Conservation (phyloP, 1,140 invertebrate genomes). For the Diachasma alloeum region DNA sequence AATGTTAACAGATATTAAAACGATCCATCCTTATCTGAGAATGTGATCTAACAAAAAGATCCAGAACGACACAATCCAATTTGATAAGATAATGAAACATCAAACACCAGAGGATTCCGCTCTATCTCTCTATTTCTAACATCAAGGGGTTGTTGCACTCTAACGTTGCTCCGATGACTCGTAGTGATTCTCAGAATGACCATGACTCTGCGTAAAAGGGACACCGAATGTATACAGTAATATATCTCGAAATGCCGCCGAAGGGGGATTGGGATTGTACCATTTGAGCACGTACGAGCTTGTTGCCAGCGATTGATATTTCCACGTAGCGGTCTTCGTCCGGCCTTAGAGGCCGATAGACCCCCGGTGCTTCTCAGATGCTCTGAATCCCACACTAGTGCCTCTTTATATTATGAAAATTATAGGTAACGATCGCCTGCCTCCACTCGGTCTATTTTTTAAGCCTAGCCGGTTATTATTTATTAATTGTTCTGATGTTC, state of each 20-base stretch:
- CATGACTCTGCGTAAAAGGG: conserved; percentile 1
- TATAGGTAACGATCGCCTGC: not conserved
- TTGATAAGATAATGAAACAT: not conserved
- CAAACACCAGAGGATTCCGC: not conserved
- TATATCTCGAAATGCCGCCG: not conserved
- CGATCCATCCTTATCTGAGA: too few species aligned
- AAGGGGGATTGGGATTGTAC: not conserved
- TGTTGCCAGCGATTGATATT: conserved; percentile 3
- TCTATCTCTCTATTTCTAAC: not conserved
- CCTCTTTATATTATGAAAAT: conserved; percentile 1
- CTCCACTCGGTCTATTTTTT: not conserved
- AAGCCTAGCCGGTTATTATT: not conserved
- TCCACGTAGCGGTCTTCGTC: conserved; percentile 15
- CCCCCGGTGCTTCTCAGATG: not conserved
- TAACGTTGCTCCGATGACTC: not conserved
- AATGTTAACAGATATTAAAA: too few species aligned
- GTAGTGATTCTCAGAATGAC: not conserved
- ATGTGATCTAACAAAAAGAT: too few species aligned
- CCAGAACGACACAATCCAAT: not conserved
- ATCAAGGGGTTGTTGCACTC: not conserved
- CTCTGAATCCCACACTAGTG: not conserved
- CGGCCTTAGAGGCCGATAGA: conserved; percentile 4
- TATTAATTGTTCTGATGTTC: not conserved
- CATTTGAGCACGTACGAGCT: conserved; percentile 8
- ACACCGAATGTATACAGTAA: not conserved